These are phyloP conservation scores for Sebastes cheni DNA, from an alignment of 2,797 vertebrate species.

Conservation along the genomic window DNA sequence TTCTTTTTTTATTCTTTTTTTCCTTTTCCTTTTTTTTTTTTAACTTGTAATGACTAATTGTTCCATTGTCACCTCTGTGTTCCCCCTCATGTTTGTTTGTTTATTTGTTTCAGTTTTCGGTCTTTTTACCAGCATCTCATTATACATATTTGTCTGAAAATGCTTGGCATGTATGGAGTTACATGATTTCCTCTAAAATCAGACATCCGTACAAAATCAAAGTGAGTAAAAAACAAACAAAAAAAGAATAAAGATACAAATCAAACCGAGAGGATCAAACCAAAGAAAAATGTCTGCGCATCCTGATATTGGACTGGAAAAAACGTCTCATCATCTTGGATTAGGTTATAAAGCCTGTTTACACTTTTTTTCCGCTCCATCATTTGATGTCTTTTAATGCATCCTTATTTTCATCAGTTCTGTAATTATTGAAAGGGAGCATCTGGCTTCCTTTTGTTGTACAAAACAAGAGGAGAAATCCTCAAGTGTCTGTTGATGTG, in stretches of 20 bases:
- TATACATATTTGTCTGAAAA: conserved; percentile 62
- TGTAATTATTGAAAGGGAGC: conserved; percentile 74
- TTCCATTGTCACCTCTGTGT: conserved; percentile 34
- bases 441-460: conserved; percentile 62
- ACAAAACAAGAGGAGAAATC: conserved; percentile 69
- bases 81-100: conserved; percentile 38
- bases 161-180: conserved; percentile 67
- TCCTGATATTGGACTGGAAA: conserved; percentile 75
- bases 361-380: conserved; percentile 15
- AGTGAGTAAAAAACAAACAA: conserved; percentile 73
- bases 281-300: conserved; percentile 75
- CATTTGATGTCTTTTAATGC: conserved; percentile 60
- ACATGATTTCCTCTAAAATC: conserved; percentile 68
- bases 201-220: conserved; percentile 79
- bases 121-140: conserved; percentile 66
- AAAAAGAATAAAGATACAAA: conserved; percentile 61
- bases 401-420: conserved; percentile 61
- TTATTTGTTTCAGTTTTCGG: conserved; percentile 68
- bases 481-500: conserved; percentile 44
- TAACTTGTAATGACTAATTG: conserved; percentile 65
- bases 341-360: conserved; percentile 72
- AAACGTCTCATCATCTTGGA: conserved; percentile 57
- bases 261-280: conserved; percentile 69
- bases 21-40: conserved; percentile 19
- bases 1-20: conserved; percentile 43